These are phyloP conservation scores for Gastrophryne carolinensis DNA, from an alignment of 2,797 vertebrate species.

Conservation along the genomic window DNA sequence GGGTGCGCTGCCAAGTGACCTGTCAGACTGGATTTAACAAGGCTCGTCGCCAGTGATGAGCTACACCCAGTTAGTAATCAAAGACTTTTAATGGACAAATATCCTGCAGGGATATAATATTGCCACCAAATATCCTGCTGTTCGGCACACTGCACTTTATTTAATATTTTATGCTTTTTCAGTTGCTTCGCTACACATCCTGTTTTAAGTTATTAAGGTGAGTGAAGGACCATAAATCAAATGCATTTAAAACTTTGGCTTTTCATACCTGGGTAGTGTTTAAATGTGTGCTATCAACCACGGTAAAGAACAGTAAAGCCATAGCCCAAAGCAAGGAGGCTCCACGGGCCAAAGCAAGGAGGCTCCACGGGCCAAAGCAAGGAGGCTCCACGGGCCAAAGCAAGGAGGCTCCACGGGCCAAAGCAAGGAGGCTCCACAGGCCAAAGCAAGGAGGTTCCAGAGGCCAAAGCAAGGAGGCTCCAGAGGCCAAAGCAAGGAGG, in stretches of 20 bases:
- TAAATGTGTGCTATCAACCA: too few species aligned
- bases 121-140: neutral
- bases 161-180: neutral
- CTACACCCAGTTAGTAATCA: conserved; percentile 20
- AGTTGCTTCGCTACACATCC: neutral
- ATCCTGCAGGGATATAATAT: neutral
- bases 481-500: too few species aligned
- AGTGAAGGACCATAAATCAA: neutral
- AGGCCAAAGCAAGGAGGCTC: too few species aligned
- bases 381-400: too few species aligned
- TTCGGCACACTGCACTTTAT: neutral
- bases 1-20: neutral
- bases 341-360: too few species aligned
- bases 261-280: neutral
- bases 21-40: neutral
- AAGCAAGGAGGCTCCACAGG: too few species aligned
- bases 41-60: neutral
- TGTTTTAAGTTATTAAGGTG: neutral
- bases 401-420: too few species aligned
- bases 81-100: neutral
- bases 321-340: too few species aligned
- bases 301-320: too few species aligned
- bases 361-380: too few species aligned
- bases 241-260: neutral
- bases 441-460: too few species aligned